These are phyloP conservation scores for Atherinomorus stipes DNA, from an alignment of 2,113 vertebrate species.

Conservation along the genomic window DNA sequence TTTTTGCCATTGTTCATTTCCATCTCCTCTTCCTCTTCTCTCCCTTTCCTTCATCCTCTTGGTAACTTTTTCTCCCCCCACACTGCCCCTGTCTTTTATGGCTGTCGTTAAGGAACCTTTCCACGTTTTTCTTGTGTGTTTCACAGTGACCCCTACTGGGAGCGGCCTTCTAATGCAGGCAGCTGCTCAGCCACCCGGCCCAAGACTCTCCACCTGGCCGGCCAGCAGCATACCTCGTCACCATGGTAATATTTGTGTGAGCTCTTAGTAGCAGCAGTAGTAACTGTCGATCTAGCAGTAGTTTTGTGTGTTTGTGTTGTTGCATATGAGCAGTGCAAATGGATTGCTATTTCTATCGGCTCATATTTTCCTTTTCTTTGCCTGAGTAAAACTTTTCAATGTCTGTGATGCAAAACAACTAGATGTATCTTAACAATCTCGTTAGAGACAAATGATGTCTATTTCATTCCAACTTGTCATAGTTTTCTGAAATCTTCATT, in stretches of 20 bases:
- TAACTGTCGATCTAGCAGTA: constrained; percentile 9
- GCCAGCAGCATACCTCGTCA: constrained; percentile 80
- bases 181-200: constrained; percentile 77
- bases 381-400: too few species aligned
- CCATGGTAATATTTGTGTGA: constrained; percentile 76
- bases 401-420: too few species aligned
- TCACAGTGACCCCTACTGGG: constrained; percentile 81
- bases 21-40: too few species aligned
- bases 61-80: too few species aligned
- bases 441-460: too few species aligned
- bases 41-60: too few species aligned
- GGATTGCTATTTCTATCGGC: neutral
- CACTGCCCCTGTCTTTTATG: neutral
- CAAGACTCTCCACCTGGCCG: constrained; percentile 80
- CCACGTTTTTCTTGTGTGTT: constrained; percentile 66
- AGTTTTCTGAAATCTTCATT: too few species aligned
- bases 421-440: too few species aligned
- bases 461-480: too few species aligned
- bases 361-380: neutral
- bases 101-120: constrained; percentile 55
- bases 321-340: neutral
- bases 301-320: constrained; percentile 24
- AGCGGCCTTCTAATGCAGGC: constrained; percentile 76
- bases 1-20: neutral
- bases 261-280: constrained; percentile 24